A percentile compares a stretch with the other conserved stretches of the same genome.
Conservation (phyloP, 2,797 vertebrate genomes). For the Typhlichthys eigenmanni region DNA sequence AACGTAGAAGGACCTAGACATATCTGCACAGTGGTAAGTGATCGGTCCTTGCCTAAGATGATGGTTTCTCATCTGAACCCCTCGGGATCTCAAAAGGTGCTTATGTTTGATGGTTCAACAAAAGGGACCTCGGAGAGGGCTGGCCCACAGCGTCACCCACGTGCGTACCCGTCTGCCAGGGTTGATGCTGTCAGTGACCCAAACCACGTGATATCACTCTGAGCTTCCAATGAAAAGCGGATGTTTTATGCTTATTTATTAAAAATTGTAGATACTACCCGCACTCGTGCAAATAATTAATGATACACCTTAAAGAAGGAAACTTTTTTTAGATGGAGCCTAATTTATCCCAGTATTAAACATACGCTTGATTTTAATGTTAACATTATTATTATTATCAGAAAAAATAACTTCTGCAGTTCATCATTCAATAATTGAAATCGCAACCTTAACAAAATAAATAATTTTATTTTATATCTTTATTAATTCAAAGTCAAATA, state of each 20-base stretch:
- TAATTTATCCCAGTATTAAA: no score
- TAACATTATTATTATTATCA: no score
- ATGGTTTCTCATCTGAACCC: constrained; percentile 76
- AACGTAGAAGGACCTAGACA: constrained; percentile 99
- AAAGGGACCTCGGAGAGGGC: constrained; percentile 96
- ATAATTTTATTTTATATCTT: background rate
- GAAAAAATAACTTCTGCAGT: no score
- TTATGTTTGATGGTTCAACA: constrained; percentile 94
- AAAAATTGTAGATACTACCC: constrained; percentile 6
- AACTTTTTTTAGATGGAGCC: no score
- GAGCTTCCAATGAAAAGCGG: constrained; percentile 81
- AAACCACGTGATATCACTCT: constrained; percentile 87
- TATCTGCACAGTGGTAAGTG: constrained; percentile 62
- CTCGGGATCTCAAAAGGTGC: constrained; percentile 87
- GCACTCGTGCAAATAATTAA: no score
- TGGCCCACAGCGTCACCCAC: constrained; percentile 92
- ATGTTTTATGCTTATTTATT: constrained; percentile 58
- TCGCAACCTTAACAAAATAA: no score
- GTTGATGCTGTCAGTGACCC: constrained; percentile 84
- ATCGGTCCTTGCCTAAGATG: constrained; percentile 49
- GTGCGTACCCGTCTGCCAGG: constrained; percentile 83
- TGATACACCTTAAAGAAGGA: no score
- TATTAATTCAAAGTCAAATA: background rate
- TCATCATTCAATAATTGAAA: no score
- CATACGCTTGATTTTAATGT: no score